Evolutionary conservation across 2,888 invertebrate species (phyloP).

Genomic region (Parnassius apollo): DNA sequence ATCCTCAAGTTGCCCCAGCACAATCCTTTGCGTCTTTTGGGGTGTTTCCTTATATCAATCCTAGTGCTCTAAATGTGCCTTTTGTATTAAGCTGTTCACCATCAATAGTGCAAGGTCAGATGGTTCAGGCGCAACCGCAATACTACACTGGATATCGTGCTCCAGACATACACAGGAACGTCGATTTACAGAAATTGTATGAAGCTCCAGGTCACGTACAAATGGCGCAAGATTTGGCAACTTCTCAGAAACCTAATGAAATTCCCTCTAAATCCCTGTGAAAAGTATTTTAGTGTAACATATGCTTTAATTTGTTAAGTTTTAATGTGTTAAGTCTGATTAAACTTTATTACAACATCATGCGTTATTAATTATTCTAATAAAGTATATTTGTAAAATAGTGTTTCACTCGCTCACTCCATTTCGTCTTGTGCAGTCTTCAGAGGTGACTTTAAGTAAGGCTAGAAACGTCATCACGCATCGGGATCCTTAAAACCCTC

Average conservation of each 20-base stretch:
- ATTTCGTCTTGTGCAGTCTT: too few relatives aligned
- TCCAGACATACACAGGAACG: not conserved
- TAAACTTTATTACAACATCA: too few relatives aligned
- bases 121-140: conserved; percentile 44
- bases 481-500: too few relatives aligned
- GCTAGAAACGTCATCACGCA: too few relatives aligned
- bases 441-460: too few relatives aligned
- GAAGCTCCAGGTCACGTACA: conserved; percentile 35
- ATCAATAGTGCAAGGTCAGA: conserved; percentile 54
- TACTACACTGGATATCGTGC: conserved; percentile 32
- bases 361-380: too few relatives aligned
- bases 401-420: too few relatives aligned
- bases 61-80: conserved; percentile 59
- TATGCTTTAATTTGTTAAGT: not conserved
- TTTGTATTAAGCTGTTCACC: conserved; percentile 68
- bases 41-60: conserved; percentile 61
- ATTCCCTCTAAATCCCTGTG: conserved; percentile 17
- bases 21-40: conserved; percentile 35
- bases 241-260: conserved; percentile 6
- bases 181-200: conserved; percentile 6
- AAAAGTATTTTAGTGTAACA: conserved; percentile 1
- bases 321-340: too few relatives aligned
- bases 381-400: too few relatives aligned
- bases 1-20: conserved; percentile 11
- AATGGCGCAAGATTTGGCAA: conserved; percentile 7